These are phyloP conservation scores for Stichodactyla helianthus DNA, from an alignment of 64 coral and sea anemone species.

Conservation along the genomic window DNA sequence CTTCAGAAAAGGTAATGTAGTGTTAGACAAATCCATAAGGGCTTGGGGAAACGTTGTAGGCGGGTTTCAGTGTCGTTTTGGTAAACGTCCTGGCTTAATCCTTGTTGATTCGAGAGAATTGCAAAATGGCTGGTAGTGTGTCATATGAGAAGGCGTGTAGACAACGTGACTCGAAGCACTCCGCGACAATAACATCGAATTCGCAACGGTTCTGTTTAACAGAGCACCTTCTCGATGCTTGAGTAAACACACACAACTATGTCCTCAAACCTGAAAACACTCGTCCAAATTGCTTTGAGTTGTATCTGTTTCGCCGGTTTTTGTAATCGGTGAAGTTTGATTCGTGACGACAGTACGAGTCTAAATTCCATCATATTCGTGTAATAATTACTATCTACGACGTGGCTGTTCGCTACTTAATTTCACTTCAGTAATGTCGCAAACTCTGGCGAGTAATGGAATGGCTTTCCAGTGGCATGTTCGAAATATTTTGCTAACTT, in stretches of 20 bases:
- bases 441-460: not conserved
- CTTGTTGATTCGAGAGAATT: slow-evolving; percentile 12
- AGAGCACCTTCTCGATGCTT: not conserved
- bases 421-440: not conserved
- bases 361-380: slow-evolving; percentile 29
- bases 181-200: not conserved
- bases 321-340: slow-evolving; percentile 2
- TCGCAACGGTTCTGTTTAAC: not conserved
- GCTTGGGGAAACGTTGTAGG: not conserved
- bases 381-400: slow-evolving; percentile 4
- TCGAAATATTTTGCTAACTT: slow-evolving; percentile 25
- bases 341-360: not conserved
- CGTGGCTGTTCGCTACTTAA: not conserved
- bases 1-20: not conserved
- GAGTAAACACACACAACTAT: not conserved
- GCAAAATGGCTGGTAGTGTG: slow-evolving; percentile 71
- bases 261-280: not conserved
- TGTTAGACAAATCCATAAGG: not conserved
- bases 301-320: slow-evolving; percentile 16
- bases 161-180: slow-evolving; percentile 33
- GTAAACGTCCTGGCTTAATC: not conserved
- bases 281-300: not conserved
- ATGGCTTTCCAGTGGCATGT: not conserved
- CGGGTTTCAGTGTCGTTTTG: not conserved
- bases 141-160: slow-evolving; percentile 53